Evolutionary conservation across 2,113 vertebrate species (phyloP), one percentile per base, ranked within the genome.

Genomic region (Planiliza haematocheilus): DNA sequence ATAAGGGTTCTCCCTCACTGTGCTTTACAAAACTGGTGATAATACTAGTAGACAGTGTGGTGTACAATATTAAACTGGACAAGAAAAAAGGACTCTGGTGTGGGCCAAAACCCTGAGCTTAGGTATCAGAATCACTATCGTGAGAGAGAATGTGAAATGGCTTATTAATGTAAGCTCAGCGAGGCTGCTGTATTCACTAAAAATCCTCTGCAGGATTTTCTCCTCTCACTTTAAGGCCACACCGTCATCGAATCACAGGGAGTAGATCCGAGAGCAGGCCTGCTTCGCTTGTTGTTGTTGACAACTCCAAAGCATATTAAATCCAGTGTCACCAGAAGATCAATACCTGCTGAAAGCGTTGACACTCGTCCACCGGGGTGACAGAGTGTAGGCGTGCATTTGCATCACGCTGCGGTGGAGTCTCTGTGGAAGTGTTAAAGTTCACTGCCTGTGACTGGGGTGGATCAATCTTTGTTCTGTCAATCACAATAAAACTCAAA

Each of bases 241-340:
- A 13, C 24, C 1, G 63, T 69, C 50, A 69, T 82, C 66, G 62
- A 58, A 64, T 49, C 39, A 34, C 45, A 38, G 70, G 1, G 13
- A 20, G 37, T 10, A 24, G 65, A 72, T 53, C 50, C 45, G 10
- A 49, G 59, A 59, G 18, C 7, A 78, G 21, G 50, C 48, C 60
- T 4, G 21, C 66, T 8, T 71, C 70, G 53, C 46, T 38, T 10
- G 69, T 68, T 64, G 49, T 46, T 83, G 83, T 56, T 87, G 82
- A 91, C 85, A 88, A 77, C 71, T 73, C 61, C 53, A 84, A 82
- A 88, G 81, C 85, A 62, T 72, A 86, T 90, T 91, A 91, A 91
- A 92, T 88, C 86, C 86, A 88, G 86, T 84, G 85, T 79, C 67
- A 70, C 72, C 58, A 41, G 42, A 37, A 84, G 86, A 93, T 92